phyloP scores from a whole-genome alignment of 2,888 invertebrate genomes.

The Flabesymbios commensalis region DNA sequence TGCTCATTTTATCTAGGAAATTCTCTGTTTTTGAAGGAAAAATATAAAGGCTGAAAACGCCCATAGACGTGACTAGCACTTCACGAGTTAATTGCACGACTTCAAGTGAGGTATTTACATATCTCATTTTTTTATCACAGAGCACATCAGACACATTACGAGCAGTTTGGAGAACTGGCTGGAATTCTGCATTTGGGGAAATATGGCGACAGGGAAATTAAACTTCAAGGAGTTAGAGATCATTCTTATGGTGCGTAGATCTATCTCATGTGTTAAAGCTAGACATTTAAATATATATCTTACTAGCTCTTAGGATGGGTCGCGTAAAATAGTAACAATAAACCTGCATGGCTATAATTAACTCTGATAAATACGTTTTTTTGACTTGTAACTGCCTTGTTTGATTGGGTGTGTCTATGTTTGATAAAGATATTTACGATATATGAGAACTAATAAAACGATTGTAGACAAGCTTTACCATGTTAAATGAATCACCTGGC shows the following conservation, averaged over 20 bases:
- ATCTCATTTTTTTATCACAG: no score
- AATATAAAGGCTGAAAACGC: no score
- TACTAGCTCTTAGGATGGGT: no score
- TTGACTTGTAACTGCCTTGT: not conserved
- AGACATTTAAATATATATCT: no score
- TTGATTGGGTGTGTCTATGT: not conserved
- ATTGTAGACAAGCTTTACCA: not conserved
- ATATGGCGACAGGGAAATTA: constrained; percentile 61
- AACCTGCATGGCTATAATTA: no score
- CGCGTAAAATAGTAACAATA: no score
- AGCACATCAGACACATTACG: constrained; percentile 80
- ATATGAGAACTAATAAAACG: not conserved
- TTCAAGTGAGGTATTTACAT: no score
- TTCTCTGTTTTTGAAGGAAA: no score
- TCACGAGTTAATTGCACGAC: no score
- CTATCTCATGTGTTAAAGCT: not conserved
- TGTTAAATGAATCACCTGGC: not conserved
- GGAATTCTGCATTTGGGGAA: constrained; percentile 69
- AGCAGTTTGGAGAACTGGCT: constrained; percentile 74
- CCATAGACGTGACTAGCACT: no score
- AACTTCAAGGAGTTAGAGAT: constrained; percentile 74
- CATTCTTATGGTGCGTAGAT: constrained; percentile 71
- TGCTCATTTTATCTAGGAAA: no score
- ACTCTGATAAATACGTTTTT: no score
- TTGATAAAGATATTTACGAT: not conserved